Evolutionary conservation across 2,113 vertebrate genomes (phyloP), one percentile per base, ranked within the genome.

Genomic region (Jacana jacana): DNA sequence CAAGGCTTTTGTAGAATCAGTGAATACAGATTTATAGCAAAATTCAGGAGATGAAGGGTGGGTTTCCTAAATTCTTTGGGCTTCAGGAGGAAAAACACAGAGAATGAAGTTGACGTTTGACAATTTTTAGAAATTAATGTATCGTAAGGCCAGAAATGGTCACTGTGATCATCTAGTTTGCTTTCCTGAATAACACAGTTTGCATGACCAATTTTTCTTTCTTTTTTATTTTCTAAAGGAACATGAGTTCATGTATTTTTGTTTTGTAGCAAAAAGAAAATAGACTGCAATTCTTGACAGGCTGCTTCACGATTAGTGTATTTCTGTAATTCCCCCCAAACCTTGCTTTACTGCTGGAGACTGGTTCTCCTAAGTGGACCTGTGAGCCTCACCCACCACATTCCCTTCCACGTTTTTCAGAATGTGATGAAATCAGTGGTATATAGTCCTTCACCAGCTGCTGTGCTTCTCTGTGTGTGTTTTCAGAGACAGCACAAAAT

Each of bases 161-260:
- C 57, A 23, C 52, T 79, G 7, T 72, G 39, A n/a, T 85, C 23
- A 24, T 55, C 28, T 77, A 14, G 11, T 51, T 70, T 69, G 66
- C 33, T 89, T 89, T 94, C 40, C 37, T 86, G 65, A 63, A 42
- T 70, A 92, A 91, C 18, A 48, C 20, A 69, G 23, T 4, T 44
- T 71, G 14, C 0, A 0, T 49, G 40, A 63, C 40, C 1, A 1
- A 37, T 16, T 0, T 35, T 44, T 18, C 16, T 0, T 35, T 44
- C 16, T 73, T 73, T 63, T 64, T 54, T 49, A 49, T 7, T 39
- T 85, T 78, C 20, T 72, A 25, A 73, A 55, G 18, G 82, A 91
- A 58, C 5, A 25, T 17, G 31, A 44, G 6, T 80, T 77, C 17
- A 33, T 0, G 1, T 68, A 35, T 30, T 86, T 78, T 65, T 77